Base-by-base conservation (phyloP, 2,797 vertebrate genomes). In the Enteromius paludinosus region DNA sequence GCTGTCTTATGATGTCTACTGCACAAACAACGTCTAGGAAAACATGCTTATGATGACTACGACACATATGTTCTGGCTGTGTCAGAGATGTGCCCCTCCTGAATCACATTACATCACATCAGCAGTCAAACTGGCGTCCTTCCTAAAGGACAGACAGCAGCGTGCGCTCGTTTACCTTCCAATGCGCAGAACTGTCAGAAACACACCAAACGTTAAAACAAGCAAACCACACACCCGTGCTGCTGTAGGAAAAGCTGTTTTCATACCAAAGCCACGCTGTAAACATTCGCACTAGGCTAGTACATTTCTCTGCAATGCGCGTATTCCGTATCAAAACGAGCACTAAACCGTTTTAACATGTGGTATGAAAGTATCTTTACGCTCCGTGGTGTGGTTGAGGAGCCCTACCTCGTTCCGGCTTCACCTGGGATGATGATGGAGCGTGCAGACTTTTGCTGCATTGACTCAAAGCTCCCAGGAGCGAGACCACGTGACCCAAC, bases 381-480 rank as follows among this genome's bases (percentile, higher is more conserved):
- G 56, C 5, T 25, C 15, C n/a, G 15, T 79, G 2, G 25, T 52
- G 45, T 4, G 47, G 28, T 38, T 54, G 41, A 35, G 35, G 41
- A 61, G 73, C 79, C 86, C 72, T 86, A 86, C 88, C 88, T 85
- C 86, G 82, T 52, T 82, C 81, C 71, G 45, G 88, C 85, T 88
- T 76, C 89, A 93, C 91, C 92, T 91, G 90, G 85, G 77, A 81
- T 87, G 89, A 72, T 89, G 82, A 79, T 71, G 86, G 85, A 83
- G 85, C 80, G 49, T 56, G 84, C 89, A 87, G 90, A 90, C 87
- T 90, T 92, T 91, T 94, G 93, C 93, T 94, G 94, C 94, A 95
- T 91, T 94, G 94, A 92, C 89, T 93, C 92, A 87, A 86, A 87
- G 82, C 89, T 90, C 90, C 88, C 65, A 71, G 83, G 90, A 90